phyloP scores from a whole-genome alignment of 2,113 vertebrate genomes.

The Hyla sarda region DNA sequence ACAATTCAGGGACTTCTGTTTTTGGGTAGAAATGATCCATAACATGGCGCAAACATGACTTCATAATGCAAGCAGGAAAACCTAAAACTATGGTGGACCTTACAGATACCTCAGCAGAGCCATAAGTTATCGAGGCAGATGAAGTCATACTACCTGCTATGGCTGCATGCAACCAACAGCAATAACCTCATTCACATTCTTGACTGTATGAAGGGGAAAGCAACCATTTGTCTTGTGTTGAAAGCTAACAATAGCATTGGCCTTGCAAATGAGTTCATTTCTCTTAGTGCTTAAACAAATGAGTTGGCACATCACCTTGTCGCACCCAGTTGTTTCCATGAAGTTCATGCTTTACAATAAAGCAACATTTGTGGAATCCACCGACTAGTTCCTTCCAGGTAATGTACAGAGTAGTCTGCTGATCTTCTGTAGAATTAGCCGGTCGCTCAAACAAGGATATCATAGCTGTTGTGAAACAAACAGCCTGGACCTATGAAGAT shows the following conservation, averaged over 20 bases:
- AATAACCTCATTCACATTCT: neutral
- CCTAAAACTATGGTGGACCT: neutral
- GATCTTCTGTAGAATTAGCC: conserved; percentile 62
- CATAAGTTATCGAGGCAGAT: neutral
- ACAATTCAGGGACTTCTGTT: neutral
- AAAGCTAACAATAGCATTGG: neutral
- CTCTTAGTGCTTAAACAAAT: neutral
- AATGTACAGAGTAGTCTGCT: conserved; percentile 70
- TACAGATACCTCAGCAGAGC: neutral
- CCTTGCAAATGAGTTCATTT: neutral
- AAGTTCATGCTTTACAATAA: conserved; percentile 69
- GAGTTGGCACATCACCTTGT: conserved; percentile 71
- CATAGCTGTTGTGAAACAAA: conserved; percentile 73
- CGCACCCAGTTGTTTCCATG: conserved; percentile 79
- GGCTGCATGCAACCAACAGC: neutral
- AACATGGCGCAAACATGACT: too few relatives aligned
- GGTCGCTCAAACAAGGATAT: conserved; percentile 74
- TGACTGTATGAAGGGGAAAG: neutral
- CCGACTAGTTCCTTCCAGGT: conserved; percentile 77
- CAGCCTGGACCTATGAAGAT: conserved; percentile 71
- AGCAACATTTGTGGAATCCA: conserved; percentile 77
- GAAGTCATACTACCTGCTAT: neutral
- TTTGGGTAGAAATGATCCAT: neutral
- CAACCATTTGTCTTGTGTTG: neutral
- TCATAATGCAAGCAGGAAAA: too few relatives aligned